Evolutionary conservation across 2,113 vertebrate genomes (phyloP).

Genomic region (Cromileptes altivelis): DNA sequence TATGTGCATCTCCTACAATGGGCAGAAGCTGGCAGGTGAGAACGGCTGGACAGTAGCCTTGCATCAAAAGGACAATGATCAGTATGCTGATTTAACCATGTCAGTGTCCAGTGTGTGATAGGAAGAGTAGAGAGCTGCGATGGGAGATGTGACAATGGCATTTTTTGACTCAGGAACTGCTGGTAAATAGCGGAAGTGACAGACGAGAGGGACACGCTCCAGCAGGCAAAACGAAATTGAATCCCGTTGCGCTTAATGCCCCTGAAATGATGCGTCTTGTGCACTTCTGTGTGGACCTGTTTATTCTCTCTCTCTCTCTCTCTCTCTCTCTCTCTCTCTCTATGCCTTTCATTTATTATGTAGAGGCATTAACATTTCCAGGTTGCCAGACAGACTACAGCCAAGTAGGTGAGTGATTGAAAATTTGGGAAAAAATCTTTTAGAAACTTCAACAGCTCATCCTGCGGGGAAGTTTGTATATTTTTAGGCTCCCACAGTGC

Average conservation of each 20-base stretch:
- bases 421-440: neutral
- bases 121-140: constrained; percentile 25
- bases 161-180: constrained; percentile 40
- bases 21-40: constrained; percentile 1
- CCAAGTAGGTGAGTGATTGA: neutral
- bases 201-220: constrained; percentile 69
- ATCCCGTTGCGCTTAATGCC: constrained; percentile 72
- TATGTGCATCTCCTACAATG: constrained; percentile 1
- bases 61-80: constrained; percentile 45
- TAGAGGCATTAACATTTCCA: constrained; percentile 32
- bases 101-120: constrained; percentile 42
- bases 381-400: constrained; percentile 21
- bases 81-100: constrained; percentile 51
- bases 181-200: constrained; percentile 64
- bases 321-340: constrained; percentile 20
- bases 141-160: constrained; percentile 43
- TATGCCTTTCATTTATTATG: constrained; percentile 58
- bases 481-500: neutral
- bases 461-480: neutral
- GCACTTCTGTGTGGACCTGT: constrained; percentile 65
- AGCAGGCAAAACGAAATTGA: constrained; percentile 71
- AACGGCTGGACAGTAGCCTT: constrained; percentile 16
- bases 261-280: constrained; percentile 71
- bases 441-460: neutral
- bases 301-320: constrained; percentile 50